These are phyloP conservation scores for Carposina sasakii DNA, from an alignment of 1,140 invertebrate genomes.

Conservation along the genomic window DNA sequence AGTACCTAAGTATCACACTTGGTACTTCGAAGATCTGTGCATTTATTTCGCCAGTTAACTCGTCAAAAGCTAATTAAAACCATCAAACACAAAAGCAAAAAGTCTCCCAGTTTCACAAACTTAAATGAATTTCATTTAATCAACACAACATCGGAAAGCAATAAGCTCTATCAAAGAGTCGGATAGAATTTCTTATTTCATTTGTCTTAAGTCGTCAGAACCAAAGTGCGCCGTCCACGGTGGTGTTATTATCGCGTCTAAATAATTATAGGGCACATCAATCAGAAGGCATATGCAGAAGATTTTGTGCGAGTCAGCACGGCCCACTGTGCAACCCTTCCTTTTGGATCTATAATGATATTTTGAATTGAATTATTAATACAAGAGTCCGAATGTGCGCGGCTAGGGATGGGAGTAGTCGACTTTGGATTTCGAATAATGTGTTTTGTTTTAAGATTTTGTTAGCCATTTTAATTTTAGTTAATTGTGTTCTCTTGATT, in stretches of 20 bases:
- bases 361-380: conserved; percentile 65
- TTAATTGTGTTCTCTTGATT: no score
- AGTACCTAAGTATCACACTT: no score
- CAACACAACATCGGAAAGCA: conserved; percentile 66
- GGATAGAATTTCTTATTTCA: conserved; percentile 71
- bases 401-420: conserved; percentile 26
- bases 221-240: conserved; percentile 66
- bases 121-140: conserved; percentile 67
- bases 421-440: conserved; percentile 10
- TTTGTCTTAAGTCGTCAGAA: conserved; percentile 70
- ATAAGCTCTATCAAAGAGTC: conserved; percentile 65
- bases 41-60: conserved; percentile 27
- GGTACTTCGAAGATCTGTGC: no score
- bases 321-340: conserved; percentile 65
- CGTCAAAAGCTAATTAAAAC: no score
- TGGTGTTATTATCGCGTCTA: conserved; percentile 73
- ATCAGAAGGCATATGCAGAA: conserved; percentile 70
- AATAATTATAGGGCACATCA: conserved; percentile 74
- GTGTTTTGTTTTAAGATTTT: no score
- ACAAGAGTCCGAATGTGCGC: conserved; percentile 29
- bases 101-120: no score
- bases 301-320: conserved; percentile 69
- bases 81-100: no score
- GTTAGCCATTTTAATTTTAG: no score
- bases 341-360: conserved; percentile 67